These are phyloP conservation scores for Pyrrhosoma nymphula DNA, from an alignment of 2,888 invertebrate species.

Conservation along the genomic window DNA sequence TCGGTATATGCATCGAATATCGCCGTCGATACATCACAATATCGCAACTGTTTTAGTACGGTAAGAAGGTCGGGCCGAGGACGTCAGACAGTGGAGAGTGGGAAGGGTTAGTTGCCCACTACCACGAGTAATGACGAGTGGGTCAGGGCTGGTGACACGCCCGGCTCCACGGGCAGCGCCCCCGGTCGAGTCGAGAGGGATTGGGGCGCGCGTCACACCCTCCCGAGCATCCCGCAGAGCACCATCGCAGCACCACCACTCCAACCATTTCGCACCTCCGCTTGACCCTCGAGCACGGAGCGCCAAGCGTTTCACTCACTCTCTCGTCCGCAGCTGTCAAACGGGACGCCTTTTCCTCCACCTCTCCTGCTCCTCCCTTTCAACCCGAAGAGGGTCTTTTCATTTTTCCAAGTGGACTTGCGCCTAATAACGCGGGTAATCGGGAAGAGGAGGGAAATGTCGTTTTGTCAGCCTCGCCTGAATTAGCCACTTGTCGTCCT, in stretches of 20 bases:
- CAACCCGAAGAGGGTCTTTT: background rate
- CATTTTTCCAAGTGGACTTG: constrained; percentile 21
- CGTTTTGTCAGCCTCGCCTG: constrained; percentile 15
- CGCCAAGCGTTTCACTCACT: background rate
- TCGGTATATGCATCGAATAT: no score
- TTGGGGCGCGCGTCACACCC: no score
- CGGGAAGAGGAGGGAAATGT: background rate
- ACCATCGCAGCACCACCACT: background rate
- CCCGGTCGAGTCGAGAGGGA: no score
- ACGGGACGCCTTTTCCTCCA: constrained; percentile 1
- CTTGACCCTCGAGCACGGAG: constrained; percentile 63
- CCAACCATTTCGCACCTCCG: constrained; percentile 26
- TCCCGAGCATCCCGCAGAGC: background rate
- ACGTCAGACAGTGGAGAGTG: no score
- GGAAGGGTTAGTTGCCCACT: no score
- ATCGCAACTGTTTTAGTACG: no score
- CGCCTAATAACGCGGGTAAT: background rate
- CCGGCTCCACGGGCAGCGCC: background rate
- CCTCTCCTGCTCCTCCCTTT: background rate
- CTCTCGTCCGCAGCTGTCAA: background rate
- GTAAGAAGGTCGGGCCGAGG: no score
- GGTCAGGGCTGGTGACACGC: background rate
- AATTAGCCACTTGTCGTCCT: background rate
- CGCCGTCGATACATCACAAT: no score
- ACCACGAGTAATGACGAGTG: no score